Evolutionary conservation across 2,113 vertebrate species (phyloP).

Genomic region (Myiozetetes cayanensis): DNA sequence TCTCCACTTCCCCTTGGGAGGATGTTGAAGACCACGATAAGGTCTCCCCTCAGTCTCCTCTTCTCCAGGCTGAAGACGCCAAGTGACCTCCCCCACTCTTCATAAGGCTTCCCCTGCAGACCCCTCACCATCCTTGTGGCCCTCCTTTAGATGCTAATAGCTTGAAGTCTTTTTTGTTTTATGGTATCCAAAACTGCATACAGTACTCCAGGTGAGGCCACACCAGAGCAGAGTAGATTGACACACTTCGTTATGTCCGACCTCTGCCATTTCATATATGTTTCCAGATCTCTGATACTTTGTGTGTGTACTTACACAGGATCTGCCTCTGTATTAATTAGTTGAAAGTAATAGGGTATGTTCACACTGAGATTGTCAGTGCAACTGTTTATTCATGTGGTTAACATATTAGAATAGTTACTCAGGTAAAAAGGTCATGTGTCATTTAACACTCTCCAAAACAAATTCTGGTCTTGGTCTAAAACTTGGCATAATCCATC

Average conservation of each 20-base stretch:
- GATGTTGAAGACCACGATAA: not conserved
- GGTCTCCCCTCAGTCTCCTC: not conserved
- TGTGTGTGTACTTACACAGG: not conserved
- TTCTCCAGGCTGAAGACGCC: not conserved
- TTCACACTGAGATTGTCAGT: not conserved
- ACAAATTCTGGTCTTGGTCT: not conserved
- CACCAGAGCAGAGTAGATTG: not conserved
- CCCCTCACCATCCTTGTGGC: accelerated
- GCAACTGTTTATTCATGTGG: not conserved
- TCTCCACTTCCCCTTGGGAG: not conserved
- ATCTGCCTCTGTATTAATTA: not conserved
- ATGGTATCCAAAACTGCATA: not conserved
- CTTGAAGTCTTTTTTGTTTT: not conserved
- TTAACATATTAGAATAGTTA: not conserved
- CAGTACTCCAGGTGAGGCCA: not conserved
- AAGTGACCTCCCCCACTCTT: not conserved
- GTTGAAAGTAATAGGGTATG: not conserved
- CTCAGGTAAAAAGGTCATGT: not conserved
- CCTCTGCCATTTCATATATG: not conserved
- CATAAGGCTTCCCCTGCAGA: not conserved
- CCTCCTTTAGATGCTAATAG: not conserved
- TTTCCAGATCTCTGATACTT: not conserved
- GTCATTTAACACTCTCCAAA: not conserved
- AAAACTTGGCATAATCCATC: not conserved
- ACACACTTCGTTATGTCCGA: not conserved